Base-by-base conservation (phyloP, 2,797 vertebrate species). In the Trachurus trachurus region DNA sequence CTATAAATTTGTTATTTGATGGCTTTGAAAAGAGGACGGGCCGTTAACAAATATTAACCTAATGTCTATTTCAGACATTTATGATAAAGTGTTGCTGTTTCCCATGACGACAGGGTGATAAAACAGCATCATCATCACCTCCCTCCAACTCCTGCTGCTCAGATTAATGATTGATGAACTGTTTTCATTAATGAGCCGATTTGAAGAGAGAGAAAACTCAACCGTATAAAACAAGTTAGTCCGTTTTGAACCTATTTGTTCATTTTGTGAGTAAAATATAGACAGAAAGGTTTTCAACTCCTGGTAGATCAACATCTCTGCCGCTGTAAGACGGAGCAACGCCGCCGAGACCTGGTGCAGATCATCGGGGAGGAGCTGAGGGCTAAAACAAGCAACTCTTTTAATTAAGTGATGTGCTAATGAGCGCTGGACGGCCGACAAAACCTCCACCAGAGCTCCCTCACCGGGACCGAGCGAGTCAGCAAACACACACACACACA, bases 341-440 rank as follows among this genome's bases (percentile, higher is more conserved):
- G 4, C 45, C 0, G 0, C 3, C 8, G 60, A 57, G 60, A 54
- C 22, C 1, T n/a, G 10, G 5, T 5, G 17, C 10, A 13, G 2
- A 42, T 29, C 50, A 19, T 0, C 0, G 6, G 37, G 54, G 26
- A 49, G 6, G 58, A 10, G 29, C 21, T 1, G 16, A 11, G 29
- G 42, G 16, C 64, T 66, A 71, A 75, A 85, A 59, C 45, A 39
- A 58, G 59, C n/a, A 2, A 13, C 6, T 74, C 34, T 19, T 62
- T 73, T 75, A 15, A 76, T 68, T 54, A 73, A 13, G 34, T 31
- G 53, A 56, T 0, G 73, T 73, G 65, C 58, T 85, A 85, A 86
- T 75, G 71, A 79, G 65, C 0, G 21, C 11, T 34, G 53, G 16
- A 42, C 44, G 67, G 29, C 21, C 37, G 56, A 57, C 39, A 19